These are phyloP conservation scores for Regulus satrapa DNA, from an alignment of 2,113 vertebrate species.

Conservation along the genomic window DNA sequence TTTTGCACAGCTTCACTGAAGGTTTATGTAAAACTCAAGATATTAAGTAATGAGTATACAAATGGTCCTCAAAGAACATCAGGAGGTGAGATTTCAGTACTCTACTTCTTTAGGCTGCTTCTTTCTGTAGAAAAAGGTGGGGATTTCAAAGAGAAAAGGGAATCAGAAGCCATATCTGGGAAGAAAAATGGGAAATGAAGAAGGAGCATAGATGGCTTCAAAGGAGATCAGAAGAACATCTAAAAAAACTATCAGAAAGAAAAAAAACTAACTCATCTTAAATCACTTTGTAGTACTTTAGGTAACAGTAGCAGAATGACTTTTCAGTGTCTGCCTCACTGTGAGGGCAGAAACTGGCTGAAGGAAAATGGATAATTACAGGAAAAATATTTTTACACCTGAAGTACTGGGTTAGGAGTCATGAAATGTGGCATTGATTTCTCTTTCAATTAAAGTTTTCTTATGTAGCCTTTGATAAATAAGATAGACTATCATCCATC, in stretches of 20 bases:
- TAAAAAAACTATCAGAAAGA: background rate
- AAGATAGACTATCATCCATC: background rate
- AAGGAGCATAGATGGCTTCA: background rate
- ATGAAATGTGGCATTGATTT: background rate
- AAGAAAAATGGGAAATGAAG: background rate
- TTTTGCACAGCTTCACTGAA: background rate
- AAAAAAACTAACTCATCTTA: background rate
- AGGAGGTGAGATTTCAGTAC: background rate
- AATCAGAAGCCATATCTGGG: background rate
- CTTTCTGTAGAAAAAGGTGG: background rate
- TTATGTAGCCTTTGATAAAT: background rate
- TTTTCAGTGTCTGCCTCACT: background rate
- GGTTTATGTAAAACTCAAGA: background rate
- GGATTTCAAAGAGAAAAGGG: background rate
- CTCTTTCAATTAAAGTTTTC: background rate
- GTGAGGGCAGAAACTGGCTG: background rate
- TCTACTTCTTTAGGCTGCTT: background rate
- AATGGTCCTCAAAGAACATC: background rate
- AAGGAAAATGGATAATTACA: background rate
- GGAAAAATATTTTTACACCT: background rate
- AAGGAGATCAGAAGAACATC: background rate
- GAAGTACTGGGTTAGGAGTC: background rate
- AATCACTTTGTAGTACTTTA: background rate
- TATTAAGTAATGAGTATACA: background rate
- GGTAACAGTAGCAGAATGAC: background rate